Evolutionary conservation across 1,140 invertebrate genomes (phyloP).

Genomic region (Pogonomyrmex barbatus): DNA sequence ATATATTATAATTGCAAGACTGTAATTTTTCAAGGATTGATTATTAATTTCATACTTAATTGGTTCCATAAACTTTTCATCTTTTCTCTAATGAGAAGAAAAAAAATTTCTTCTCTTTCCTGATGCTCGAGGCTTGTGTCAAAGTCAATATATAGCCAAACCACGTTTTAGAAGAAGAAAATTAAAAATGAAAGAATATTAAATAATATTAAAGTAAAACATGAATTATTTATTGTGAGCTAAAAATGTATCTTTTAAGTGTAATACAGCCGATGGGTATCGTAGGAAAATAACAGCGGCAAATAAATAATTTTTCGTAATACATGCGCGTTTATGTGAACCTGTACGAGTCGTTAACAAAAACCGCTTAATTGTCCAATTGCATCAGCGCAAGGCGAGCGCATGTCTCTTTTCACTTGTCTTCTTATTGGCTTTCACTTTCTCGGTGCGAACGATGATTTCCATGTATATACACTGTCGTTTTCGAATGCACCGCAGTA

Average conservation of each 20-base stretch:
- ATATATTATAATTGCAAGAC: background rate
- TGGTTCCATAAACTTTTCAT: background rate
- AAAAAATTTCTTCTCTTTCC: no score
- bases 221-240: no score
- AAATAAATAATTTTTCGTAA: no score
- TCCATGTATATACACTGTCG: background rate
- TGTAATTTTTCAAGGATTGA: background rate
- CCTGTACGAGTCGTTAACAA: background rate
- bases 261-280: no score
- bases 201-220: no score
- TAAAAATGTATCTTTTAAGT: no score
- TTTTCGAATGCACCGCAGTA: background rate
- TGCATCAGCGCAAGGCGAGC: background rate
- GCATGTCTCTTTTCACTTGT: conserved; percentile 33
- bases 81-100: background rate
- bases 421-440: conserved; percentile 52
- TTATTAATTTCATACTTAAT: background rate
- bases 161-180: no score
- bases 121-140: no score
- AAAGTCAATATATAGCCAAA: no score
- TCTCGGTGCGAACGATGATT: background rate
- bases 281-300: no score
- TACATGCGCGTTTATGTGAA: no score
- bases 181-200: no score
- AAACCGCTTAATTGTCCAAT: background rate